Conservation (phyloP, 2,797 vertebrate genomes). For the Sparus aurata region DNA sequence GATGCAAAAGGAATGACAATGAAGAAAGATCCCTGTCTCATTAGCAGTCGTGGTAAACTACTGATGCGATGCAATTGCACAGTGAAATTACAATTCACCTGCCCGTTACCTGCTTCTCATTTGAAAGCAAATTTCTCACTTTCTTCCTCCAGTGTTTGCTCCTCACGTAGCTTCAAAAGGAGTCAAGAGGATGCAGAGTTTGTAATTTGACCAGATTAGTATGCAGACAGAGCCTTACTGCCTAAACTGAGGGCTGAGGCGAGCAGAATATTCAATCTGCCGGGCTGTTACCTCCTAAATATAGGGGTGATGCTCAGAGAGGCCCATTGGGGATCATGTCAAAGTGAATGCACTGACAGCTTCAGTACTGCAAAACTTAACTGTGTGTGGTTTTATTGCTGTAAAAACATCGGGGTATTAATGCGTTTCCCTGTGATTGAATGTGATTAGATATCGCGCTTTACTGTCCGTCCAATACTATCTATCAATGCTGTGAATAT, state of each 20-base stretch:
- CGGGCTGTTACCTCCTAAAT: constrained; percentile 59
- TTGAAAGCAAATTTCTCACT: constrained; percentile 45
- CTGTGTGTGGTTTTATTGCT: constrained; percentile 46
- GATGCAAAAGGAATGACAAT: constrained; percentile 30
- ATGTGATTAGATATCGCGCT: constrained; percentile 24
- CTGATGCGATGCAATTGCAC: constrained; percentile 43
- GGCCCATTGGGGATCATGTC: constrained; percentile 48
- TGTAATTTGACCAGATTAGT: constrained; percentile 63
- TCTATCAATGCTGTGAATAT: constrained; percentile 3
- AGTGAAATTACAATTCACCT: constrained; percentile 41
- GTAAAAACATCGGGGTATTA: constrained; percentile 22
- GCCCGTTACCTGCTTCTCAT: constrained; percentile 29
- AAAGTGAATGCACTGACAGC: constrained; percentile 14
- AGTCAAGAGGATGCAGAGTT: constrained; percentile 49
- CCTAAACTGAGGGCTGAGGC: constrained; percentile 53
- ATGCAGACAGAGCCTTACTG: constrained; percentile 65
- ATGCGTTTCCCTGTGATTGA: constrained; percentile 25
- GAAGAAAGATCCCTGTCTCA: constrained; percentile 4
- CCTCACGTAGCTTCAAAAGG: constrained; percentile 40
- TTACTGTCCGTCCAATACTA: constrained; percentile 22
- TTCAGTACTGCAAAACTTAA: constrained; percentile 49
- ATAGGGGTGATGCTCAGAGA: constrained; percentile 47
- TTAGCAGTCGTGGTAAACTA: constrained; percentile 30
- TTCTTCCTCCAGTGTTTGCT: constrained; percentile 30
- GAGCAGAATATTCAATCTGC: constrained; percentile 60